Conservation (phyloP, 2,888 invertebrate species). For the Galeruca laticollis region DNA sequence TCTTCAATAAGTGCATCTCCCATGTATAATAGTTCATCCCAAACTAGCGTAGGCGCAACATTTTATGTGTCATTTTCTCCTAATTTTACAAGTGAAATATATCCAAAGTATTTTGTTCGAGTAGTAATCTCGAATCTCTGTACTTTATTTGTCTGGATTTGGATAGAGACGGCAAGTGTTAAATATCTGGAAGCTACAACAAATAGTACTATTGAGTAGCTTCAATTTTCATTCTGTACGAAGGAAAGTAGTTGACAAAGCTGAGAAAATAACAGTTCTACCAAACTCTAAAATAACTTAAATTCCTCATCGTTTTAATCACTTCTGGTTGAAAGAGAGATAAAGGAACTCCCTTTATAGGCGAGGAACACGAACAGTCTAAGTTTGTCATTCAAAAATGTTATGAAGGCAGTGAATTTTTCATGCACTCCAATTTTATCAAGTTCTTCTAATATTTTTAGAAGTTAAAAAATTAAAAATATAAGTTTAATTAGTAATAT, state of each 20-base stretch:
- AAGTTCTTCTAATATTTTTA: too few relatives aligned
- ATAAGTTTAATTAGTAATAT: too few relatives aligned
- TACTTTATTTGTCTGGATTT: constrained; percentile 25
- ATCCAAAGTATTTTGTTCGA: not conserved
- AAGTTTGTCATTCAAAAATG: not conserved
- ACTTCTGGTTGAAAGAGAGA: constrained; percentile 45
- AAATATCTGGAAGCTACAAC: constrained; percentile 33
- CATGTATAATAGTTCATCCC: too few relatives aligned
- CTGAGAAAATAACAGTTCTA: constrained; percentile 42
- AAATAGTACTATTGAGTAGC: constrained; percentile 31
- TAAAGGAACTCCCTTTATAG: constrained; percentile 36
- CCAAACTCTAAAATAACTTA: constrained; percentile 45
- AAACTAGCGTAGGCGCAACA: not conserved
- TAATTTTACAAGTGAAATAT: too few relatives aligned
- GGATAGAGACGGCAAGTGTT: constrained; percentile 27
- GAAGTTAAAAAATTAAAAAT: too few relatives aligned
- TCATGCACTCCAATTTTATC: too few relatives aligned
- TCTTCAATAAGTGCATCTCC: too few relatives aligned
- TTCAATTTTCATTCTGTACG: constrained; percentile 31
- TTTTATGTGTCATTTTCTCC: not conserved
- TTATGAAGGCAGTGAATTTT: too few relatives aligned
- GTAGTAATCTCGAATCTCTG: constrained; percentile 14
- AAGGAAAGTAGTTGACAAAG: constrained; percentile 39
- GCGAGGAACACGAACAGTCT: not conserved
- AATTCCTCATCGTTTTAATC: constrained; percentile 46